Conservation (phyloP, 2,113 vertebrate species). For the Phylloscopus whistleri region DNA sequence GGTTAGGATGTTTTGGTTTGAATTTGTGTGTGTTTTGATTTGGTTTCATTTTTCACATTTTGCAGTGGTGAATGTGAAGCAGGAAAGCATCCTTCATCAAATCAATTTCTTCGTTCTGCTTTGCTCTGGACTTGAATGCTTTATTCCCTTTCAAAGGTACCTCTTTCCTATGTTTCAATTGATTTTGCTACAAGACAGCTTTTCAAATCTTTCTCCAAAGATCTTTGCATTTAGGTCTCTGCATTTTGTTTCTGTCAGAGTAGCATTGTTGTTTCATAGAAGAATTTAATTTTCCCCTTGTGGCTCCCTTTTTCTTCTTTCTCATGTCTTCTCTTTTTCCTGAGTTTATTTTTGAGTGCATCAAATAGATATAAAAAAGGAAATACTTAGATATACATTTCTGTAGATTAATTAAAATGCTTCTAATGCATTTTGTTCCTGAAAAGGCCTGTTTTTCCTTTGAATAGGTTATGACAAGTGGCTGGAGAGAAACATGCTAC, state of each 20-base stretch:
- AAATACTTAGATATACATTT: background rate
- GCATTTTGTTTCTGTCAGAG: background rate
- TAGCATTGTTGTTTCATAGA: background rate
- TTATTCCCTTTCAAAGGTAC: background rate
- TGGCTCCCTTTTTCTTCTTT: background rate
- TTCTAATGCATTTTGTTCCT: background rate
- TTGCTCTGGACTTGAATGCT: background rate
- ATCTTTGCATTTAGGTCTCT: background rate
- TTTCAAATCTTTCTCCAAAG: background rate
- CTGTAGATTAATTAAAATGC: background rate
- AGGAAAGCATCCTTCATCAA: background rate
- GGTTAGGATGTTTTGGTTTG: background rate
- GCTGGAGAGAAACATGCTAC: background rate
- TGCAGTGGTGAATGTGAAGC: background rate
- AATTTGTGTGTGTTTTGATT: background rate
- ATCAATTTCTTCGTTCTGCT: background rate
- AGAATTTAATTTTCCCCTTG: background rate
- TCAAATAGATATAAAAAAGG: background rate
- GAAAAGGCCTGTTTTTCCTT: background rate
- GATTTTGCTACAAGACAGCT: background rate
- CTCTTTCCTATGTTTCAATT: background rate
- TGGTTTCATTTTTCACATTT: background rate
- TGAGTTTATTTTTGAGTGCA: background rate
- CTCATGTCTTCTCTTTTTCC: background rate
- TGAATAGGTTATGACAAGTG: background rate